Conservation (phyloP, 2,888 invertebrate species). For the Drosophila cyrtoloma region DNA sequence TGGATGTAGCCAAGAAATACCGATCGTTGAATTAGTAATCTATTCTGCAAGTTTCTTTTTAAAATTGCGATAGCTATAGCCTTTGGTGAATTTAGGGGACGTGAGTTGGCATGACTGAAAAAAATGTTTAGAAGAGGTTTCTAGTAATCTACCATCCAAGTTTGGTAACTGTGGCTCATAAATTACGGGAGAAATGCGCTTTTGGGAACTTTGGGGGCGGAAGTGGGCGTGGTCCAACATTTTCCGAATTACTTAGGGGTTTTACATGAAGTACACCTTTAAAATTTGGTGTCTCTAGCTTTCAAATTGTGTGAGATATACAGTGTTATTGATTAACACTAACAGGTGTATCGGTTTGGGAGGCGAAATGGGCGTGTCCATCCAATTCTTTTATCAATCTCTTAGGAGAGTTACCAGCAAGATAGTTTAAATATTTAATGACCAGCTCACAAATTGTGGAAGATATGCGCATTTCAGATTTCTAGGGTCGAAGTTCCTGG, state of each 20-base stretch:
- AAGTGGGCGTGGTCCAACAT: neutral
- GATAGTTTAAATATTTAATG: neutral
- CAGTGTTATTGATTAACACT: neutral
- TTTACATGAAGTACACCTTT: neutral
- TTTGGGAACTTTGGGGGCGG: neutral
- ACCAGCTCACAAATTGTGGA: neutral
- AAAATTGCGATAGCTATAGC: neutral
- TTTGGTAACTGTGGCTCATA: neutral
- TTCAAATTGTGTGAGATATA: neutral
- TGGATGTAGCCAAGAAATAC: neutral
- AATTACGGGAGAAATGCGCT: neutral
- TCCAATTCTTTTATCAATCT: neutral
- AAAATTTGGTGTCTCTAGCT: neutral
- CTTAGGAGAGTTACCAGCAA: neutral
- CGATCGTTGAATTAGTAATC: neutral
- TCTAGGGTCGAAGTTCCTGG: no score
- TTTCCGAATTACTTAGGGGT: accelerated
- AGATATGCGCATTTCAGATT: neutral
- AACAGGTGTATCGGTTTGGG: neutral
- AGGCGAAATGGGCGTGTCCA: neutral
- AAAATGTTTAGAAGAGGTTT: neutral
- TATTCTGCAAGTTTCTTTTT: neutral
- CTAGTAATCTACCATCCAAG: neutral
- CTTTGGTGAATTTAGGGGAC: neutral
- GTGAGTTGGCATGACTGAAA: neutral